Conservation (phyloP, 2,797 vertebrate species). For the Erpetoichthys calabaricus region DNA sequence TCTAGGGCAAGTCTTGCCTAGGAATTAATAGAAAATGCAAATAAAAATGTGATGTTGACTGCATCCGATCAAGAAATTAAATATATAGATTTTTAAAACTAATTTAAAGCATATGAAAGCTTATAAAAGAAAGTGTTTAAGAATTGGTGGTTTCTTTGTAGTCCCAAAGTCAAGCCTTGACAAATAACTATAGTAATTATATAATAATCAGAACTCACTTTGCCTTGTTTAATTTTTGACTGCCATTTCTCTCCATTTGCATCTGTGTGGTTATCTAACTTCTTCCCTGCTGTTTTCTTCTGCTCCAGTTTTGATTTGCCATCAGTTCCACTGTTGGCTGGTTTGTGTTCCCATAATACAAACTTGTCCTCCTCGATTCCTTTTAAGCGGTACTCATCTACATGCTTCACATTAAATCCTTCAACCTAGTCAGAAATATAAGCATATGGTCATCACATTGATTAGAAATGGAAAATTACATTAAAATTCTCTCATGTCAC, state of each 20-base stretch:
- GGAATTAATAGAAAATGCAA: slow-evolving; percentile 30
- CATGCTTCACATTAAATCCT: slow-evolving; percentile 76
- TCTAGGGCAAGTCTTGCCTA: slow-evolving; percentile 63
- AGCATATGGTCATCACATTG: too few relatives aligned
- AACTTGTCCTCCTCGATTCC: slow-evolving; percentile 61
- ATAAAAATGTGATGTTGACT: slow-evolving; percentile 14
- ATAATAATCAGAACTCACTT: slow-evolving; percentile 49
- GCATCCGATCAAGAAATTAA: slow-evolving; percentile 15
- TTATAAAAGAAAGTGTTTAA: too few relatives aligned
- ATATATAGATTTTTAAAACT: slow-evolving; percentile 14
- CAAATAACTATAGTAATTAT: too few relatives aligned
- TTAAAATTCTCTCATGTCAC: neutral
- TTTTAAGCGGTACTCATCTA: slow-evolving; percentile 85
- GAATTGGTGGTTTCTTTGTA: too few relatives aligned
- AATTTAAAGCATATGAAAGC: slow-evolving; percentile 20
- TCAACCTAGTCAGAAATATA: slow-evolving; percentile 55
- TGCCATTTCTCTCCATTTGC: slow-evolving; percentile 41
- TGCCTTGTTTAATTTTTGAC: slow-evolving; percentile 53
- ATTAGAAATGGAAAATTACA: too few relatives aligned
- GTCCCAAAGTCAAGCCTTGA: too few relatives aligned
- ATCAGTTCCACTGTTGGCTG: slow-evolving; percentile 52
- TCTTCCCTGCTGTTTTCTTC: slow-evolving; percentile 46
- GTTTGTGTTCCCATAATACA: slow-evolving; percentile 78
- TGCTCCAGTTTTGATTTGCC: slow-evolving; percentile 59
- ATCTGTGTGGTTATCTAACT: slow-evolving; percentile 28